These are phyloP conservation scores for Platycheirus albimanus DNA, from an alignment of 2,888 invertebrate species.

Conservation along the genomic window DNA sequence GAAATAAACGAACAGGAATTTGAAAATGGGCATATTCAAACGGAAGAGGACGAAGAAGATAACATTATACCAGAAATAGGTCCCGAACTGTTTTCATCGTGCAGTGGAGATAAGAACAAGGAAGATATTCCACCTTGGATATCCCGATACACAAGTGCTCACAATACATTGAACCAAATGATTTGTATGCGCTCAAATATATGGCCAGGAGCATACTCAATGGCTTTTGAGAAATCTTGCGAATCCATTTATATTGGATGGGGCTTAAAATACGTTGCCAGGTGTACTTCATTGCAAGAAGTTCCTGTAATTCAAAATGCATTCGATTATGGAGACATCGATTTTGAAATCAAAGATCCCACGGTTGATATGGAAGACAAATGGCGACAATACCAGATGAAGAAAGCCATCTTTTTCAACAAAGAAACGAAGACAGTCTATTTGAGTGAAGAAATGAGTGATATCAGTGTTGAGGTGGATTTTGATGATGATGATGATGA, in stretches of 20 bases:
- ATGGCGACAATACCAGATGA: slow-evolving; percentile 85
- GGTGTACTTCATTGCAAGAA: slow-evolving; percentile 89
- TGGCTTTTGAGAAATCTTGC: slow-evolving; percentile 85
- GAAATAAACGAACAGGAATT: slow-evolving; percentile 75
- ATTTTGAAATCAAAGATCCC: slow-evolving; percentile 91
- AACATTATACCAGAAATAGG: slow-evolving; percentile 85
- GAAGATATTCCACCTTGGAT: slow-evolving; percentile 87
- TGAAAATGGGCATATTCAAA: slow-evolving; percentile 71
- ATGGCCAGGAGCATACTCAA: slow-evolving; percentile 94
- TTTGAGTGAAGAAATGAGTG: slow-evolving; percentile 84
- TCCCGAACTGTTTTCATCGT: slow-evolving; percentile 78
- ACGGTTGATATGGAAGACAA: slow-evolving; percentile 91
- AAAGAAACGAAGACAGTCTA: slow-evolving; percentile 84
- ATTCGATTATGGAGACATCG: slow-evolving; percentile 89
- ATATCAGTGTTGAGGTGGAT: slow-evolving; percentile 76
- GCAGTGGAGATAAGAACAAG: slow-evolving; percentile 75
- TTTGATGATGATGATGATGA: slow-evolving; percentile 70
- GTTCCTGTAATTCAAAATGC: slow-evolving; percentile 87
- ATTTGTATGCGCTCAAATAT: slow-evolving; percentile 89
- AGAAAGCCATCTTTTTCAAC: slow-evolving; percentile 77
- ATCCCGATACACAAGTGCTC: slow-evolving; percentile 84
- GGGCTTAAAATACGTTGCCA: slow-evolving; percentile 88
- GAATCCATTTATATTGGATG: slow-evolving; percentile 91
- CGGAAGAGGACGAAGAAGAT: slow-evolving; percentile 78
- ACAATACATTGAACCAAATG: slow-evolving; percentile 87